phyloP scores from a whole-genome alignment of 2,888 invertebrate species.

The Lepeophtheirus nordmannii region DNA sequence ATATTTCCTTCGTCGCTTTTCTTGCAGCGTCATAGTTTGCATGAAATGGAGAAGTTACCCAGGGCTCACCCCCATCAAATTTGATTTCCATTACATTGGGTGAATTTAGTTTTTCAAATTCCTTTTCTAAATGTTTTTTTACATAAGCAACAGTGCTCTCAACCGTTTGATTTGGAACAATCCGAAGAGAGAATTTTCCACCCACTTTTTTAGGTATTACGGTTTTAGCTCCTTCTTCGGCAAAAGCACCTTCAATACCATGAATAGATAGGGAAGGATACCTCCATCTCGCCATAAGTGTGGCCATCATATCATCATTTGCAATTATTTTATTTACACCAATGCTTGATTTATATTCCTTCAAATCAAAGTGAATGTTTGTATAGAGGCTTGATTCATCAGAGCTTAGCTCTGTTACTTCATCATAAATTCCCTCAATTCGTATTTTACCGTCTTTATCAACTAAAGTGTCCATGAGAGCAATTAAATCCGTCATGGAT shows the following conservation, averaged over 20 bases:
- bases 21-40: constrained; percentile 79
- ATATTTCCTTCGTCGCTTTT: constrained; percentile 63
- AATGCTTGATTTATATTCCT: constrained; percentile 55
- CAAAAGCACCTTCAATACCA: constrained; percentile 87
- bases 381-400: constrained; percentile 57
- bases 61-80: constrained; percentile 64
- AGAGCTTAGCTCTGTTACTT: constrained; percentile 54
- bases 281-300: constrained; percentile 92
- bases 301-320: constrained; percentile 54
- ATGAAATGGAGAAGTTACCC: constrained; percentile 83
- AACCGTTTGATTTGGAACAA: constrained; percentile 83
- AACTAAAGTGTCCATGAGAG: constrained; percentile 63
- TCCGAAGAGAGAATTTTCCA: constrained; percentile 90
- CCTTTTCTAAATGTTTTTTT: constrained; percentile 51
- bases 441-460: constrained; percentile 73
- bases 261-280: constrained; percentile 83
- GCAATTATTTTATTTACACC: constrained; percentile 53
- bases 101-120: constrained; percentile 62
- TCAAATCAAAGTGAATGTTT: constrained; percentile 68
- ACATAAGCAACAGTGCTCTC: constrained; percentile 62
- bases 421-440: constrained; percentile 52
- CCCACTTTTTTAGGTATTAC: constrained; percentile 82
- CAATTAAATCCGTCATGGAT: constrained; percentile 36
- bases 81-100: constrained; percentile 67
- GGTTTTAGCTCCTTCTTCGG: constrained; percentile 81